These are phyloP conservation scores for Hephaestus fuliginosus DNA, from an alignment of 2,797 vertebrate species.

Conservation along the genomic window DNA sequence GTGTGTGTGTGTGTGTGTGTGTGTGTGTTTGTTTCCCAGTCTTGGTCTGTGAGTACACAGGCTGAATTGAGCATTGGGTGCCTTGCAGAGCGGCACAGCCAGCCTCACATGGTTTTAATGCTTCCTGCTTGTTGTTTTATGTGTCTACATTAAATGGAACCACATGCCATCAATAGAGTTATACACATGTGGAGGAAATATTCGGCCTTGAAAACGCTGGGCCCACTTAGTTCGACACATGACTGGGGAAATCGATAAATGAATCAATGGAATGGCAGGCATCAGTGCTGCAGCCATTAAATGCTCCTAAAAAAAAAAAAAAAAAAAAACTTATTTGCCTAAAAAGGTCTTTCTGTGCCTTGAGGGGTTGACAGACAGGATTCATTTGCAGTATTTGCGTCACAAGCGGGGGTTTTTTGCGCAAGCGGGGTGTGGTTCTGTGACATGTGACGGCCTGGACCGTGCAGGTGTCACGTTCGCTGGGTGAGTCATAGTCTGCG, in stretches of 20 bases:
- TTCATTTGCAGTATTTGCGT: slow-evolving; percentile 48
- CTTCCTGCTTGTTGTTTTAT: slow-evolving; percentile 85
- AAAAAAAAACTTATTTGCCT: slow-evolving; percentile 4
- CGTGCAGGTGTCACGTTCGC: slow-evolving; percentile 63
- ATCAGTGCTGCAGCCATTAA: slow-evolving; percentile 33
- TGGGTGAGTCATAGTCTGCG: slow-evolving; percentile 75
- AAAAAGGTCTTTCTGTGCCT: slow-evolving; percentile 32
- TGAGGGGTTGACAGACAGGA: slow-evolving; percentile 34
- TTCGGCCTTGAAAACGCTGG: slow-evolving; percentile 31
- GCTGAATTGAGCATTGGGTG: slow-evolving; percentile 65
- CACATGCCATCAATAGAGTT: slow-evolving; percentile 74
- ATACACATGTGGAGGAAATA: slow-evolving; percentile 70
- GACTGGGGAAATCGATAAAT: slow-evolving; percentile 65
- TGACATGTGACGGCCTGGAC: slow-evolving; percentile 54
- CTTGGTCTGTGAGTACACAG: slow-evolving; percentile 57
- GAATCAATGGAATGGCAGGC: slow-evolving; percentile 60
- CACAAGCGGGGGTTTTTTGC: slow-evolving; percentile 55
- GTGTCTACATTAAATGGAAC: slow-evolving; percentile 78
- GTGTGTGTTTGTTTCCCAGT: slow-evolving; percentile 21
- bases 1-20: slow-evolving; percentile 35
- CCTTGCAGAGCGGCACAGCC: slow-evolving; percentile 57
- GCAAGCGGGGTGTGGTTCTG: slow-evolving; percentile 57
- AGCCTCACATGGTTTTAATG: slow-evolving; percentile 75
- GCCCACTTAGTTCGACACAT: slow-evolving; percentile 45
- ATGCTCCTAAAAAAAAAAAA: neutral